A percentile compares a stretch with the other conserved stretches of the same genome.
phyloP scores from a whole-genome alignment of 2,888 invertebrate species.

The Rhyacophila evoluta region DNA sequence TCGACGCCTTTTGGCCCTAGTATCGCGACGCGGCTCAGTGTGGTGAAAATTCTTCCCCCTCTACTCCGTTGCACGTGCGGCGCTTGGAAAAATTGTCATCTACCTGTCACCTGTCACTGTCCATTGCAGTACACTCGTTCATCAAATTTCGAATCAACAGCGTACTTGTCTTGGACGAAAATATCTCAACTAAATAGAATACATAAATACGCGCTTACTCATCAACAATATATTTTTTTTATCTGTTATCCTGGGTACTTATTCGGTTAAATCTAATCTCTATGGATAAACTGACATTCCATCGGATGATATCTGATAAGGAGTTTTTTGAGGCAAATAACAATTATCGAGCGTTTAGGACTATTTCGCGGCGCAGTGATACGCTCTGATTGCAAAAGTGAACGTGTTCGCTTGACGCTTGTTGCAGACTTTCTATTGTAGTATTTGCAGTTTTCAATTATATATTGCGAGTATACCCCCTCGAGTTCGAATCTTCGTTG shows the following conservation, averaged over 20 bases:
- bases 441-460: background rate
- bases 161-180: background rate
- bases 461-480: background rate
- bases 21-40: background rate
- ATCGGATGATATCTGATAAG: constrained; percentile 52
- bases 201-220: background rate
- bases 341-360: constrained; percentile 31
- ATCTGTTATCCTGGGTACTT: background rate
- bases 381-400: constrained; percentile 47
- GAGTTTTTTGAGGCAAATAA: background rate
- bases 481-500: background rate
- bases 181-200: background rate
- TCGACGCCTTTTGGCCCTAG: constrained; percentile 4
- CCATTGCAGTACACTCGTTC: constrained; percentile 13
- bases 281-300: constrained; percentile 55
- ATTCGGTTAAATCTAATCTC: constrained; percentile 41
- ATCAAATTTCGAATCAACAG: constrained; percentile 1
- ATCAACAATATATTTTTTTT: background rate
- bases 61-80: background rate
- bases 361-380: constrained; percentile 39
- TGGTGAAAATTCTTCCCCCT: background rate
- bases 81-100: background rate
- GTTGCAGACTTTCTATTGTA: constrained; percentile 10
- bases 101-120: constrained; percentile 16
- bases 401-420: constrained; percentile 37